Evolutionary conservation across 2,797 vertebrate species (phyloP), one percentile per base, ranked within the genome.

Genomic region (Sebastes dallii): DNA sequence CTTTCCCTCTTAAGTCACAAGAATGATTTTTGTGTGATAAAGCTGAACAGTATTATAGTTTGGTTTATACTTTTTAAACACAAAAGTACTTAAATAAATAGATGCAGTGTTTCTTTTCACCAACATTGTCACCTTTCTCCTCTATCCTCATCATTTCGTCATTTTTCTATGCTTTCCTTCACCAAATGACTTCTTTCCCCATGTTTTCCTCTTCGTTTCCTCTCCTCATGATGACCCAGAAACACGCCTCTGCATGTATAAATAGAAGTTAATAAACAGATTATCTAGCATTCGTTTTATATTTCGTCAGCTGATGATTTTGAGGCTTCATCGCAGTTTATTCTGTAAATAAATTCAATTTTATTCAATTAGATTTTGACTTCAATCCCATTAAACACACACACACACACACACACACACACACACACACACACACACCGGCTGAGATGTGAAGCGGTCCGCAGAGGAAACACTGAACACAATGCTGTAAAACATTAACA

Each of bases 261-360:
- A 62, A 62, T 22, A 13, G 11, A 30, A 4, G 13, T 58, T 27
- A 36, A 13, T 34, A 6, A 34, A 36, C 30, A n/a, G 13, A 62
- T 62, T 34, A 62, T 62, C 30, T 6, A 10, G 25, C 60, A 22
- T 36, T 62, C 2, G 6, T 36, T 62, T 29, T 60, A 14, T 8
- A 60, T 60, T 55, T 6, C 12, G 14, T 62, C 62, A 42, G 22
- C 42, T 56, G 52, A 55, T 74, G n/a, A 46, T 46, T 62, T 64
- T 64, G 36, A 24, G 50, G 14, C 24, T 27, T 42, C 1, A 0
- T 65, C 55, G 16, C 29, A 64, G 10, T 64, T 64, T 11, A 6
- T 59, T 56, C 76, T 67, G 56, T 70, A 66, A 84, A 78, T 69
- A 72, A 60, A 78, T 59, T 64, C 4, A 46, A 8, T 75, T 81